Percentiles rank a stretch among this genome's conserved stretches.
These are phyloP conservation scores for Ctenochaetus hawaiiensis DNA, from an alignment of 2,797 vertebrate genomes.

Conservation along the genomic window DNA sequence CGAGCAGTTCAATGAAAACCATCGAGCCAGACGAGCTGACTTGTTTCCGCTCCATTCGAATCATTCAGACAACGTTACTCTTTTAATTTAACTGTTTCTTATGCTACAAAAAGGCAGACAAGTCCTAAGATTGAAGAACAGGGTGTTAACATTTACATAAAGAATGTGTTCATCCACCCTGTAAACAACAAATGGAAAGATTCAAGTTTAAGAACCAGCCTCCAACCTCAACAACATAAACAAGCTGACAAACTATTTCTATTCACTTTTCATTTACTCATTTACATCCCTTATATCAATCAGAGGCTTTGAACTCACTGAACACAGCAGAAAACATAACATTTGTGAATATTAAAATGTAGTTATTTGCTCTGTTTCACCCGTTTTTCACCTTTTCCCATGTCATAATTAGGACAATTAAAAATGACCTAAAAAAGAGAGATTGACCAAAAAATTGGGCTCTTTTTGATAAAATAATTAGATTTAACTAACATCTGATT, in stretches of 20 bases:
- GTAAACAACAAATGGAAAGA: not conserved
- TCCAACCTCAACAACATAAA: too few relatives aligned
- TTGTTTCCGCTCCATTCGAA: not conserved
- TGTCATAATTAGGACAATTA: not conserved
- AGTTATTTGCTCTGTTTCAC: not conserved
- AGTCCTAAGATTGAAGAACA: not conserved
- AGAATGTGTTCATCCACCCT: not conserved
- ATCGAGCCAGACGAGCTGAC: not conserved
- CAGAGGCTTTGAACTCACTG: not conserved
- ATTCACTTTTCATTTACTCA: too few relatives aligned
- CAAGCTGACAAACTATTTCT: too few relatives aligned
- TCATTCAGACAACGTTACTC: too few relatives aligned
- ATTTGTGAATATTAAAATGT: not conserved
- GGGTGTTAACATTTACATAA: slow-evolving; percentile 12
- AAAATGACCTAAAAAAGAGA: not conserved
- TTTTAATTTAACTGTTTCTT: not conserved
- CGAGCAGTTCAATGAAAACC: slow-evolving; percentile 2
- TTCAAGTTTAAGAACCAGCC: not conserved
- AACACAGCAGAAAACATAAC: slow-evolving; percentile 2
- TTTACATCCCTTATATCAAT: too few relatives aligned
- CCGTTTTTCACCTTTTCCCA: not conserved
- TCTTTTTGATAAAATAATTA: too few relatives aligned
- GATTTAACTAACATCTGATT: too few relatives aligned
- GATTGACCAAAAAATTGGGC: too few relatives aligned
- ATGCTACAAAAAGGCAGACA: not conserved